Percentiles rank a stretch among this genome's conserved stretches.
Evolutionary conservation across 2,113 vertebrate species (phyloP).

Genomic region (Istiophorus platypterus): DNA sequence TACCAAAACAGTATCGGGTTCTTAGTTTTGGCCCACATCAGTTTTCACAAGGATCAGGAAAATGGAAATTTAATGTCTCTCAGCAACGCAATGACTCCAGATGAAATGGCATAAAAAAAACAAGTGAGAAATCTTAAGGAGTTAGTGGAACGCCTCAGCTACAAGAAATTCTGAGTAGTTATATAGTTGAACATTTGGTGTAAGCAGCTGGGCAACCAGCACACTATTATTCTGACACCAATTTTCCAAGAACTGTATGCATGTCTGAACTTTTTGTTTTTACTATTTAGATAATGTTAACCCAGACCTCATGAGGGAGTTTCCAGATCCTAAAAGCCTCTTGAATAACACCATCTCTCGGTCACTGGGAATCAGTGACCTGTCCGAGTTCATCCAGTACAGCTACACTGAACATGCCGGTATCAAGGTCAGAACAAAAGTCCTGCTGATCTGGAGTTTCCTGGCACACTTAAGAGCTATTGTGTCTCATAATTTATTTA

Average conservation of each 20-base stretch:
- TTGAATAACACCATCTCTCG: slow-evolving; percentile 89
- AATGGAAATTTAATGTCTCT: too few relatives aligned
- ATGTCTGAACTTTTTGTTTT: neutral
- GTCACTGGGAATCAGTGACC: slow-evolving; percentile 88
- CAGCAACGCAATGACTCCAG: too few relatives aligned
- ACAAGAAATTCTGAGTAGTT: too few relatives aligned
- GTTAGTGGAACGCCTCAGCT: too few relatives aligned
- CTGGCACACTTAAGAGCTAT: too few relatives aligned
- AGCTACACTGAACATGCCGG: slow-evolving; percentile 86
- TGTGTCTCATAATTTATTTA: neutral
- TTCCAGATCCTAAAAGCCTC: slow-evolving; percentile 92
- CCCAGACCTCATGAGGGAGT: slow-evolving; percentile 88
- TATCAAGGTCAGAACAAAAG: slow-evolving; percentile 87
- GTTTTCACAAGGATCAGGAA: too few relatives aligned
- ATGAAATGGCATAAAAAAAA: too few relatives aligned
- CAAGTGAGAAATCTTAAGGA: too few relatives aligned
- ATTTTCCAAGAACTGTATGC: neutral
- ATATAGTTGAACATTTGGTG: too few relatives aligned
- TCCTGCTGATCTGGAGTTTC: neutral
- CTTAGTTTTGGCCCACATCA: too few relatives aligned
- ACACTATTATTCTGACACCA: neutral
- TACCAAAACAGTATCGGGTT: too few relatives aligned
- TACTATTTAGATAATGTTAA: slow-evolving; percentile 62
- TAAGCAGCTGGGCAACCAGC: too few relatives aligned
- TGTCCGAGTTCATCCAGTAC: slow-evolving; percentile 90